Evolutionary conservation across 53 echinoderm and acorn worm species (phyloP), one percentile per base, ranked within the genome.

Genomic region (Patiria pectinifera): DNA sequence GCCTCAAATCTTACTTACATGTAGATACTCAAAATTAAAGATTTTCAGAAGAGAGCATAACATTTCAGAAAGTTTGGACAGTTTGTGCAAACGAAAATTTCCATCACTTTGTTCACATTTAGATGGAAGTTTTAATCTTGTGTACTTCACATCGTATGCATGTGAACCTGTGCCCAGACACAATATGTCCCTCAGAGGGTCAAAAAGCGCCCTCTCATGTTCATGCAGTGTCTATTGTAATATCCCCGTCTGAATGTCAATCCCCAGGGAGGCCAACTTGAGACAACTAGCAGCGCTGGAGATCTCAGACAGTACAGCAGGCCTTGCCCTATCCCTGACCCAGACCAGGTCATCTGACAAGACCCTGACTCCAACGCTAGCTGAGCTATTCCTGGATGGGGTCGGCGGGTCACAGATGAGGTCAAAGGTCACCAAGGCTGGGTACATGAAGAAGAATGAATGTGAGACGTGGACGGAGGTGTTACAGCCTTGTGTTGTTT

Each of bases 261-360:
- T 47, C 77, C 83, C 3, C 78, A 98, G 98, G 18, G 98, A 98
- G 86, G 92, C 95, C 44, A 97, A 94, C 83, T 72, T 95, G 24
- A 83, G 96, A 45, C 98, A 98, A 60, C 86, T 98, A 53, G 96
- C 96, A 25, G 98, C 96, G 15, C 87, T 98, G 1, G 98, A 98
- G 86, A 95, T 98, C 78, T 93, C 98, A 13, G 83, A 91, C 11
- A 85, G 69, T 62, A 77, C 94, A 13, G 78, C 82, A 6, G 80
- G 74, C 3, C 85, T 85, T 13, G 49, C 83, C 26, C 4, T 74
- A 12, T 76, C 84, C 6, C 61, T 66, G 15, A 19, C 91, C 14
- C 24, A n/a, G 3, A 69, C 61, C 22, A 48, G 60, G 47, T 15
- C 18, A 22, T n/a, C 23, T 2, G 84, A 45, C 86, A 82, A 19